phyloP scores from a whole-genome alignment of 2,888 invertebrate genomes.

The Epinotia demarniana region DNA sequence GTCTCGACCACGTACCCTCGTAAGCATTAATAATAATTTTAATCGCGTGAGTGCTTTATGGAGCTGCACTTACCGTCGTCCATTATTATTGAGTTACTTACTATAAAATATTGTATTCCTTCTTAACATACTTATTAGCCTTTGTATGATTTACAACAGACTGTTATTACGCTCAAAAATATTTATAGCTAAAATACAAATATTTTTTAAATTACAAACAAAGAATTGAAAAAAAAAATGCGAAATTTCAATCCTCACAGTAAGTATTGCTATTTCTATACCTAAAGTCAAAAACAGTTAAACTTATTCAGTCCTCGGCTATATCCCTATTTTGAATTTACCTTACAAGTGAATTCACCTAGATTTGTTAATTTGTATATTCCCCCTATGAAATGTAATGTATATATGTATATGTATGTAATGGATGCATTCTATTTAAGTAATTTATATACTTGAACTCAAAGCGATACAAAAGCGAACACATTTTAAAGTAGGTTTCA shows the following conservation, averaged over 20 bases:
- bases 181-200: not conserved
- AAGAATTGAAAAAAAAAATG: no score
- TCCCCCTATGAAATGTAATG: no score
- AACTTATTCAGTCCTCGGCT: no score
- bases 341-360: no score
- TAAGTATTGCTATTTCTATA: no score
- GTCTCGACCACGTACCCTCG: constrained; percentile 24
- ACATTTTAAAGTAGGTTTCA: not conserved
- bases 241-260: no score
- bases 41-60: constrained; percentile 20
- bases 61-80: not conserved
- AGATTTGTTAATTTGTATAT: no score
- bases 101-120: not conserved
- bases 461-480: not conserved
- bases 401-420: no score
- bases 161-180: not conserved
- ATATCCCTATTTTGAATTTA: no score
- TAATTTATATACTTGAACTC: not conserved
- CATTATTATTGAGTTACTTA: constrained; percentile 7
- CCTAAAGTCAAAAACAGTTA: no score
- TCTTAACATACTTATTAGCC: not conserved
- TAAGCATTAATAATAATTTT: constrained; percentile 23
- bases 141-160: not conserved
- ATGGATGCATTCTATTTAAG: not conserved
- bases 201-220: no score